A percentile compares a stretch with the other conserved stretches of the same genome.
Evolutionary conservation across 2,797 vertebrate genomes (phyloP).

Genomic region (Enteromius trimaculatus): DNA sequence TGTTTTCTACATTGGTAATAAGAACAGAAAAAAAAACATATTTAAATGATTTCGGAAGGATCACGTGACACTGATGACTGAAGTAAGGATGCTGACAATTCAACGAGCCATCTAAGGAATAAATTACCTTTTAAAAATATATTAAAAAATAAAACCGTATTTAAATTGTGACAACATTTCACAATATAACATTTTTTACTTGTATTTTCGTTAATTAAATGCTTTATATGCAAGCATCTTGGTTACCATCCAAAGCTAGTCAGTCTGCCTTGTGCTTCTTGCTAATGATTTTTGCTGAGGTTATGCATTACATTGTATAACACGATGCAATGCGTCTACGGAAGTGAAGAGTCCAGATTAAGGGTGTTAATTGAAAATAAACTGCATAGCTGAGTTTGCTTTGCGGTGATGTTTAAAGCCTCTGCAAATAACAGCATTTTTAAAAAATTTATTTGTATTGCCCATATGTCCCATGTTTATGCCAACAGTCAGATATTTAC

Average conservation of each 20-base stretch:
- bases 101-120: too few species aligned
- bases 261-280: neutral
- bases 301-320: neutral
- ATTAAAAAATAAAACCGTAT: too few species aligned
- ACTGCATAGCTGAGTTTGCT: neutral
- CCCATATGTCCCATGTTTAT: neutral
- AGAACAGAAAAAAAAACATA: neutral
- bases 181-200: neutral
- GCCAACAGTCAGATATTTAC: conserved; percentile 20
- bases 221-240: neutral
- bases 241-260: neutral
- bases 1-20: neutral
- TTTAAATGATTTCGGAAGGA: neutral
- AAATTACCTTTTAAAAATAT: neutral
- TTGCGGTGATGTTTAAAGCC: neutral
- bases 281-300: neutral
- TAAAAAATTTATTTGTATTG: neutral
- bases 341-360: neutral
- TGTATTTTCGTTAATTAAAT: neutral
- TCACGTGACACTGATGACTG: neutral
- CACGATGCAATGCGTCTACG: neutral
- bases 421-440: neutral
- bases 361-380: neutral
- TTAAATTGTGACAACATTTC: neutral
- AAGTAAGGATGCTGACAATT: neutral